phyloP scores from a whole-genome alignment of 2,888 invertebrate species.

The Syritta pipiens region DNA sequence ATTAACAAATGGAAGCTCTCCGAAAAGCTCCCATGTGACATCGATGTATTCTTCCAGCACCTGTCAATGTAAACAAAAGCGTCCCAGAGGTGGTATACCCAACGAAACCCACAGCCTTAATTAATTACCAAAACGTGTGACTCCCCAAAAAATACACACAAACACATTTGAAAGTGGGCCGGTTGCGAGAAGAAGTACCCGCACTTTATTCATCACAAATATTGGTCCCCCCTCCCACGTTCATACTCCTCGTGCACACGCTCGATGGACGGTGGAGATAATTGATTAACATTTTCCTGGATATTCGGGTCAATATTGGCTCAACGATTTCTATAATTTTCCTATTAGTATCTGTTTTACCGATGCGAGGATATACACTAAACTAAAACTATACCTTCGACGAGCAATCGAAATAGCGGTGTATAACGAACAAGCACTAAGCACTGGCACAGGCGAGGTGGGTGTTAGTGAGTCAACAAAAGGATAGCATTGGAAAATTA shows the following conservation, averaged over 20 bases:
- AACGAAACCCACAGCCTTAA: constrained; percentile 30
- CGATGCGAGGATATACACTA: not conserved
- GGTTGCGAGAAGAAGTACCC: not conserved
- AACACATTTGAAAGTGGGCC: not conserved
- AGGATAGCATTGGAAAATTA: constrained; percentile 25
- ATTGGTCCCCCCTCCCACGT: not conserved
- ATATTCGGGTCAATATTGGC: constrained; percentile 55
- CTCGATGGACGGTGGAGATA: constrained; percentile 25
- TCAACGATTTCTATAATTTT: constrained; percentile 61
- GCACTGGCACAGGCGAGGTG: too few relatives aligned
- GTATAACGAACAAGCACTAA: too few relatives aligned
- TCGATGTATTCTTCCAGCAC: too few relatives aligned
- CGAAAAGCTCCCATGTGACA: too few relatives aligned
- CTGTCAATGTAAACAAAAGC: not conserved
- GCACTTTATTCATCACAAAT: constrained; percentile 11
- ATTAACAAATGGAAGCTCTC: too few relatives aligned
- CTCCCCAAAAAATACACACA: constrained; percentile 26
- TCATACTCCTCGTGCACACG: not conserved
- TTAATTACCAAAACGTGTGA: constrained; percentile 55
- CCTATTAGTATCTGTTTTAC: constrained; percentile 37
- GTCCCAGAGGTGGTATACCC: not conserved
- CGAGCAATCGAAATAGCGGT: too few relatives aligned
- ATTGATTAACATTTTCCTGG: constrained; percentile 59
- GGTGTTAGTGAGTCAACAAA: constrained; percentile 3
- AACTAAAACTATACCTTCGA: not conserved